These are phyloP conservation scores for Chrysina gloriosa DNA, from an alignment of 2,888 invertebrate species.

Conservation along the genomic window DNA sequence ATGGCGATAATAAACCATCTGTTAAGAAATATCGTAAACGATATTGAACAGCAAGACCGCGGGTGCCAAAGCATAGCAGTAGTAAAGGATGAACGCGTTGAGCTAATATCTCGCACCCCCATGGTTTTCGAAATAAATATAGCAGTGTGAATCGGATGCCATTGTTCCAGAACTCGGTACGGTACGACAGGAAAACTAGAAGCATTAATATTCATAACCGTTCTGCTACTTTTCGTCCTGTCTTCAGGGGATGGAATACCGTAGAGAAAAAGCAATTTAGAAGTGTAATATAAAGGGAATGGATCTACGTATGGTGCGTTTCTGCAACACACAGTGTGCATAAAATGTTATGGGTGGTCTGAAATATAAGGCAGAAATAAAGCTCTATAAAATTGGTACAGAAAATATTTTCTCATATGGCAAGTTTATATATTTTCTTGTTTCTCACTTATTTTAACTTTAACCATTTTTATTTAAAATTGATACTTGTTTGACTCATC, in stretches of 20 bases:
- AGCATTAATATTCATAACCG: slow-evolving; percentile 45
- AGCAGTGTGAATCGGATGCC: slow-evolving; percentile 53
- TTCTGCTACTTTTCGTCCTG: slow-evolving; percentile 36
- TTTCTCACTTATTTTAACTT: too few relatives aligned
- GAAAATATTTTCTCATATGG: too few relatives aligned
- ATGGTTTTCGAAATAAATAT: slow-evolving; percentile 54
- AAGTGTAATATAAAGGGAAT: slow-evolving; percentile 15
- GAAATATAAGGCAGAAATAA: too few relatives aligned
- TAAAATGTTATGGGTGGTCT: too few relatives aligned
- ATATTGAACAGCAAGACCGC: background rate
- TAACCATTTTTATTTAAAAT: too few relatives aligned
- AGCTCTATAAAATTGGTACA: too few relatives aligned
- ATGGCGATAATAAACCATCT: background rate
- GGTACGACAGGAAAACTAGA: slow-evolving; percentile 35
- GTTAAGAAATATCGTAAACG: background rate
- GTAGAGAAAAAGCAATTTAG: slow-evolving; percentile 26
- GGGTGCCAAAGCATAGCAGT: background rate
- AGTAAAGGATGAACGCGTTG: slow-evolving; percentile 5
- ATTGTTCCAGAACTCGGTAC: slow-evolving; percentile 52
- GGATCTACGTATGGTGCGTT: background rate
- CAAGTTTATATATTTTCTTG: too few relatives aligned
- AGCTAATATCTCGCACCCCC: slow-evolving; percentile 54
- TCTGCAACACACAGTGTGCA: too few relatives aligned
- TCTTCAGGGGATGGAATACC: slow-evolving; percentile 36
- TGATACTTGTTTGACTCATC: too few relatives aligned